phyloP scores from a whole-genome alignment of 1,140 invertebrate genomes.

The Gonioctena quinquepunctata region DNA sequence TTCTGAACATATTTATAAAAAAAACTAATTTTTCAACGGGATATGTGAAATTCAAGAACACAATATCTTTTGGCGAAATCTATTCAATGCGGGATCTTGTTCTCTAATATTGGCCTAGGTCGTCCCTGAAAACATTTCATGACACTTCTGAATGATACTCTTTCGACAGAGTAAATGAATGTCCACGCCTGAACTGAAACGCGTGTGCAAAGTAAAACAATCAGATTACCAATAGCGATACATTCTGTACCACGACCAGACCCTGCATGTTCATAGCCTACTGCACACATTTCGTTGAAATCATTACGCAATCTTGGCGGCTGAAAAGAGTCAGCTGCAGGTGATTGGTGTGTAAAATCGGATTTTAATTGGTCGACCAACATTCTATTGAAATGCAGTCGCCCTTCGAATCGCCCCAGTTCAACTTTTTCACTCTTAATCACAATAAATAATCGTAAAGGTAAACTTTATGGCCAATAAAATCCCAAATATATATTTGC shows the following conservation, averaged over 20 bases:
- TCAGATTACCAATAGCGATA: neutral
- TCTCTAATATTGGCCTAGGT: no score
- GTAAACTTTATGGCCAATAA: slow-evolving; percentile 14
- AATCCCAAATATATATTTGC: slow-evolving; percentile 4
- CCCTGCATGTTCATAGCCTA: neutral
- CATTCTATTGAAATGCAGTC: slow-evolving; percentile 52
- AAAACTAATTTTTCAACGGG: no score
- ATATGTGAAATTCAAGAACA: no score
- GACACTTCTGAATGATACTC: no score
- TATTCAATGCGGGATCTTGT: no score
- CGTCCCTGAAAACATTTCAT: no score
- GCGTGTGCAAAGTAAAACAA: no score
- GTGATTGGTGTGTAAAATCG: slow-evolving; percentile 32
- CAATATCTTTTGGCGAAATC: no score
- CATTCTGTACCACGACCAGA: neutral
- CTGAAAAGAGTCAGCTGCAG: neutral
- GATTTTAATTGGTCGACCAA: slow-evolving; percentile 37
- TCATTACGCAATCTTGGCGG: slow-evolving; percentile 3
- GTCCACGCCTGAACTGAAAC: no score
- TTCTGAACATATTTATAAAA: no score
- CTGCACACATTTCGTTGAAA: neutral
- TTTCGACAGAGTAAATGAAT: no score
- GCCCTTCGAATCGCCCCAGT: slow-evolving; percentile 40
- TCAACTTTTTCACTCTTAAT: slow-evolving; percentile 15
- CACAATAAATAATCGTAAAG: slow-evolving; percentile 11